These are phyloP conservation scores for Tiliqua scincoides DNA, from an alignment of 2,113 vertebrate genomes.

Conservation along the genomic window DNA sequence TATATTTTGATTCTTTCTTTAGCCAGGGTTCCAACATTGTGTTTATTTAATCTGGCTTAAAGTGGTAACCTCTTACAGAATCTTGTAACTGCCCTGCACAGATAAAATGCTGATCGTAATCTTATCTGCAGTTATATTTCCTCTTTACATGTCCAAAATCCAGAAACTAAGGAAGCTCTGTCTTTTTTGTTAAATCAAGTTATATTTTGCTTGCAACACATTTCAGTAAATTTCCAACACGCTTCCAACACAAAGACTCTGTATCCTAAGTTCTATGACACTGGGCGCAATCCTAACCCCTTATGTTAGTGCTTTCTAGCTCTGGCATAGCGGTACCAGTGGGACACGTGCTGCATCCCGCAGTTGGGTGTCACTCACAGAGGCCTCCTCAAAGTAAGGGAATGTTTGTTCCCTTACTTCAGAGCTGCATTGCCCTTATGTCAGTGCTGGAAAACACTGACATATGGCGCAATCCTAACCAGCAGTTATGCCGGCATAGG, in stretches of 20 bases:
- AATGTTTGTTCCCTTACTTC: too few species aligned
- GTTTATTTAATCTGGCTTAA: constrained; percentile 7
- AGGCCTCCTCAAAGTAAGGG: too few species aligned
- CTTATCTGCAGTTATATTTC: neutral
- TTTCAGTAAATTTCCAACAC: neutral
- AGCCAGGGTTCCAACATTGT: constrained; percentile 32
- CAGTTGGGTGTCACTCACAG: too few species aligned
- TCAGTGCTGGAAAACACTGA: too few species aligned
- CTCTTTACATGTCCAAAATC: neutral
- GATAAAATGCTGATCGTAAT: neutral
- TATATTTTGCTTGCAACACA: neutral
- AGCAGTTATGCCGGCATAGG: too few species aligned
- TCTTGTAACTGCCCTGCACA: constrained; percentile 18
- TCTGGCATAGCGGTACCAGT: too few species aligned
- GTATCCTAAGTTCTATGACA: too few species aligned
- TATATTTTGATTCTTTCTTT: constrained; percentile 22
- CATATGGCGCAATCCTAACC: too few species aligned
- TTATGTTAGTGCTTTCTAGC: too few species aligned
- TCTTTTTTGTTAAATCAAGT: constrained; percentile 13
- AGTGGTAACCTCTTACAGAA: constrained; percentile 1
- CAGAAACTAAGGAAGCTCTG: neutral
- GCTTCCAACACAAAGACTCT: neutral
- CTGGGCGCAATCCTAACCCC: too few species aligned
- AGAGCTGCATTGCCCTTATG: too few species aligned
- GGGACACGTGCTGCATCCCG: too few species aligned